These are phyloP conservation scores for Eupithecia pulchellata DNA, from an alignment of 2,888 invertebrate species.

Conservation along the genomic window DNA sequence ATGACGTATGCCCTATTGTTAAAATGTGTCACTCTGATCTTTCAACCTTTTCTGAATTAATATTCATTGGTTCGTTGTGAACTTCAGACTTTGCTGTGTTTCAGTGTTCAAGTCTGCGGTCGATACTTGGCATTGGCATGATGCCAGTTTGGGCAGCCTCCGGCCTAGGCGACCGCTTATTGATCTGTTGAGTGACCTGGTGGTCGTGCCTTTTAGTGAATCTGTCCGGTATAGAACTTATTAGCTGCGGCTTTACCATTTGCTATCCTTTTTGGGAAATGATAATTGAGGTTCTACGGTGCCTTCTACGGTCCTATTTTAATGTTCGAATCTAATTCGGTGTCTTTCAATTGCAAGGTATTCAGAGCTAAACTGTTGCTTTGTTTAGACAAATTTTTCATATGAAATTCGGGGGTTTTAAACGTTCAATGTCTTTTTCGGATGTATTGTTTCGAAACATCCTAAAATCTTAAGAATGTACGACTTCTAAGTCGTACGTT, in stretches of 20 bases:
- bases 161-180: neutral
- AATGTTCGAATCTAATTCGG: neutral
- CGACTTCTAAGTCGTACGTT: neutral
- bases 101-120: neutral
- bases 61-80: neutral
- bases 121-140: slow-evolving; percentile 14
- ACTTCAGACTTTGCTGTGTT: neutral
- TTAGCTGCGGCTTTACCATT: neutral
- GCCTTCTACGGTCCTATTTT: neutral
- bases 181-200: slow-evolving; percentile 5
- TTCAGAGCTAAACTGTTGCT: neutral
- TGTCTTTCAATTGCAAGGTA: neutral
- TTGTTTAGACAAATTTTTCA: neutral
- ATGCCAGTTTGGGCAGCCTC: slow-evolving; percentile 9
- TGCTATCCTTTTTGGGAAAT: neutral
- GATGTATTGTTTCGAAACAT: neutral
- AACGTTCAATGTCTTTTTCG: neutral
- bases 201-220: neutral
- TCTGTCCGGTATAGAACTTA: neutral
- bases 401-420: neutral
- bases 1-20: slow-evolving; percentile 1
- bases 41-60: slow-evolving; percentile 1
- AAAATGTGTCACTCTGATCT: slow-evolving; percentile 2
- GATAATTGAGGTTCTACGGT: neutral
- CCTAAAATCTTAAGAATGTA: too few relatives aligned